Percentiles rank a stretch among this genome's conserved stretches.
These are phyloP conservation scores for Polypedilum pembai DNA, from an alignment of 1,140 invertebrate genomes.

Conservation along the genomic window DNA sequence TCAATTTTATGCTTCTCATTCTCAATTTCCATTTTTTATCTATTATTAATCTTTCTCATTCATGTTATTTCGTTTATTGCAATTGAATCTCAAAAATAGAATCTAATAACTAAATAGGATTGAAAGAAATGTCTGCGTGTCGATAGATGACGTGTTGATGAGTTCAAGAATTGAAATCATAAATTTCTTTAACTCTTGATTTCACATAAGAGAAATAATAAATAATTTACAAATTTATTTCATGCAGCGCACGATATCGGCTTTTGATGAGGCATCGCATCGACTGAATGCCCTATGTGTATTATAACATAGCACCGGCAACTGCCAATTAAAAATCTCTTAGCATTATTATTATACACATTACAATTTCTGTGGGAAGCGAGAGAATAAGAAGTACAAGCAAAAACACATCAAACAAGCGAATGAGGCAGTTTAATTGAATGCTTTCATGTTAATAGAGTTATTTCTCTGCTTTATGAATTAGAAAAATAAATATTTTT, in stretches of 20 bases:
- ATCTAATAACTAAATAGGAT: neutral
- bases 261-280: neutral
- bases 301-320: neutral
- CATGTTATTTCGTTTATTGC: too few species aligned
- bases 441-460: constrained; percentile 28
- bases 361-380: constrained; percentile 14
- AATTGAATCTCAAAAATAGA: too few species aligned
- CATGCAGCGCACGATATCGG: constrained; percentile 15
- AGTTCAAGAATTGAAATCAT: neutral
- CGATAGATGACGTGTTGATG: neutral
- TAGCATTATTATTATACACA: constrained; percentile 18
- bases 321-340: constrained; percentile 28
- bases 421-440: constrained; percentile 25
- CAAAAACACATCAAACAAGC: constrained; percentile 21
- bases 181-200: neutral
- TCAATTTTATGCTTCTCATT: too few species aligned
- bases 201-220: neutral
- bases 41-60: too few species aligned
- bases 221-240: neutral
- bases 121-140: constrained; percentile 11
- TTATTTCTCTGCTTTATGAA: neutral
- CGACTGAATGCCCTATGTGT: neutral
- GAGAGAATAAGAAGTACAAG: neutral
- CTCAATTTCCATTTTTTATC: too few species aligned
- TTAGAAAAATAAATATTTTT: too few species aligned